Conservation (phyloP, 2,888 invertebrate species). For the Selenia dentaria region DNA sequence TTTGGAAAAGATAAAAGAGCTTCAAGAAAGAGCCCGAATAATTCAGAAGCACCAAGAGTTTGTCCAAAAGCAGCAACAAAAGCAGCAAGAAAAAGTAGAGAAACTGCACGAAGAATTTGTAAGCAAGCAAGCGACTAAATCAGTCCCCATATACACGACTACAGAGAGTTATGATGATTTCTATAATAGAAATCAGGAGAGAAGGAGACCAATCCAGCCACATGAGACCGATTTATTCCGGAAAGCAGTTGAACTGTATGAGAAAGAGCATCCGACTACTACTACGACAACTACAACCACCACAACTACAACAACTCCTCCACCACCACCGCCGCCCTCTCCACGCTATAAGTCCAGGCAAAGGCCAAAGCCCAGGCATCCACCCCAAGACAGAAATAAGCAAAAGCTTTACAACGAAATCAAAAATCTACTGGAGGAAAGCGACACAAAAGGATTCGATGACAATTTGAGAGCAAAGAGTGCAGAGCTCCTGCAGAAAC, state of each 20-base stretch:
- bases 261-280: slow-evolving; percentile 88
- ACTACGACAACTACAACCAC: slow-evolving; percentile 88
- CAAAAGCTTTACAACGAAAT: slow-evolving; percentile 85
- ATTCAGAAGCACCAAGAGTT: slow-evolving; percentile 91
- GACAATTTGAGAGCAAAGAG: slow-evolving; percentile 76
- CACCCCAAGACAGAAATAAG: slow-evolving; percentile 79
- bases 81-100: slow-evolving; percentile 90
- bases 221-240: slow-evolving; percentile 87
- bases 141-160: slow-evolving; percentile 77
- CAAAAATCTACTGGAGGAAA: slow-evolving; percentile 81
- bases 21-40: slow-evolving; percentile 88
- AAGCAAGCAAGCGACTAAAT: slow-evolving; percentile 88
- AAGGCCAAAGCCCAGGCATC: slow-evolving; percentile 65
- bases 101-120: slow-evolving; percentile 89
- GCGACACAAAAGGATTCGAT: slow-evolving; percentile 84
- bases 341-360: slow-evolving; percentile 63
- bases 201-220: slow-evolving; percentile 81
- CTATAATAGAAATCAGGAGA: slow-evolving; percentile 65
- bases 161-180: slow-evolving; percentile 77
- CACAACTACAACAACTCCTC: slow-evolving; percentile 79
- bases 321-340: slow-evolving; percentile 56
- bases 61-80: slow-evolving; percentile 91
- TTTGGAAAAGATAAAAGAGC: slow-evolving; percentile 86
- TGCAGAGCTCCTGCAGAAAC: slow-evolving; percentile 86
- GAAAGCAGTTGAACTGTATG: slow-evolving; percentile 87